Conservation (phyloP, 2,888 invertebrate genomes). For the Monochamus alternatus region DNA sequence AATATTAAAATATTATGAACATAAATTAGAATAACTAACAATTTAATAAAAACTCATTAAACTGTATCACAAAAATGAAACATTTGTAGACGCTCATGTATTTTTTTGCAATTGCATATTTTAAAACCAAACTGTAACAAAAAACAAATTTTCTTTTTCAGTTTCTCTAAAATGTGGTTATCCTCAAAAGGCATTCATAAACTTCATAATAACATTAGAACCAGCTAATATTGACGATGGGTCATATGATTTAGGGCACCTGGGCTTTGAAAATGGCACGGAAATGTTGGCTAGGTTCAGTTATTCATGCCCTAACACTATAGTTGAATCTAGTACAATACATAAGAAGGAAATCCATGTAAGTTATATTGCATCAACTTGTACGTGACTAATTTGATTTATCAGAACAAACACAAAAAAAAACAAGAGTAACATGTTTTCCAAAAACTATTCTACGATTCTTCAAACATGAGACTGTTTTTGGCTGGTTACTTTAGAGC, state of each 20-base stretch:
- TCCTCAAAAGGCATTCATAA: conserved; percentile 49
- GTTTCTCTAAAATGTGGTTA: conserved; percentile 56
- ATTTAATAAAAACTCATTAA: no score
- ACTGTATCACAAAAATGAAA: no score
- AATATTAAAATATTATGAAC: no score
- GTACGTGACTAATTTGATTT: background rate
- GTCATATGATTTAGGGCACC: conserved; percentile 72
- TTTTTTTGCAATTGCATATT: background rate
- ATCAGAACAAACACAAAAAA: no score
- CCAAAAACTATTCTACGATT: no score
- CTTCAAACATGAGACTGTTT: no score
- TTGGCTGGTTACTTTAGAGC: no score
- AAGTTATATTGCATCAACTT: conserved; percentile 20
- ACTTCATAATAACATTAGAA: conserved; percentile 70
- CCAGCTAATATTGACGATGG: conserved; percentile 71
- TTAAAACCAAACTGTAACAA: background rate
- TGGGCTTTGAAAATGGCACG: conserved; percentile 80
- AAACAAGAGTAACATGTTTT: no score
- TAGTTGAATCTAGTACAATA: conserved; percentile 83
- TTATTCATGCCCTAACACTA: conserved; percentile 84
- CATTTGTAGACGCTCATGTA: no score
- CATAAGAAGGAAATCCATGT: conserved; percentile 83
- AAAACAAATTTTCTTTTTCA: conserved; percentile 35
- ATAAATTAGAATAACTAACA: no score
- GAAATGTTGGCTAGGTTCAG: conserved; percentile 79